These are phyloP conservation scores for Menidia menidia DNA, from an alignment of 2,797 vertebrate species.

Conservation along the genomic window DNA sequence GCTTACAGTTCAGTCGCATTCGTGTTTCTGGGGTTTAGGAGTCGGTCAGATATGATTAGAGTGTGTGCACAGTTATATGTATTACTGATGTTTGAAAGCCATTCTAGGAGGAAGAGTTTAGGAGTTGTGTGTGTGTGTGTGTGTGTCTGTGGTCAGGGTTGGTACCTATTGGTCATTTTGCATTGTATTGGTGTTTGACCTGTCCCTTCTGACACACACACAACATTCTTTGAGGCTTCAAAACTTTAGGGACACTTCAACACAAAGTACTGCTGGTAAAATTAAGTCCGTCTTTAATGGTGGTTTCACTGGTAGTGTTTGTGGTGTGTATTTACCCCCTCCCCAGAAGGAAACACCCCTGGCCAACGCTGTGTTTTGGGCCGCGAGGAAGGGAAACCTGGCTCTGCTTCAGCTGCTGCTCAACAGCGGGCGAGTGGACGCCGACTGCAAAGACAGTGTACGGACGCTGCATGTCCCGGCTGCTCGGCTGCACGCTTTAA, in stretches of 20 bases:
- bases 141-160: not conserved
- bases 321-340: conserved; percentile 68
- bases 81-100: not conserved
- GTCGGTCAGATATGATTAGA: no score
- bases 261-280: not conserved
- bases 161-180: conserved; percentile 1
- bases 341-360: conserved; percentile 97
- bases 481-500: conserved; percentile 62
- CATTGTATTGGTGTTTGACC: conserved; percentile 6
- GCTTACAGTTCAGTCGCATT: not conserved
- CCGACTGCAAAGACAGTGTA: conserved; percentile 99
- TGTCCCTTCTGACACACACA: conserved; percentile 12
- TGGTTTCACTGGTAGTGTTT: conserved; percentile 44
- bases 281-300: conserved; percentile 22
- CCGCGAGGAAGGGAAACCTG: conserved; percentile 93
- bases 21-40: not conserved
- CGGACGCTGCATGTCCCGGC: conserved; percentile 73
- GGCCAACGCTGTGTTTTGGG: conserved; percentile 97
- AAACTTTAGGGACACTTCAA: not conserved
- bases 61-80: not conserved
- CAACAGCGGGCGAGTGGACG: conserved; percentile 95
- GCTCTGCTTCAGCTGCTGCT: conserved; percentile 94
- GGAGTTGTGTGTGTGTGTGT: not conserved
- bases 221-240: not conserved
- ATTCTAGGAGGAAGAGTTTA: not conserved